Conservation (phyloP, 2,797 vertebrate genomes). For the Notolepis coatsorum region DNA sequence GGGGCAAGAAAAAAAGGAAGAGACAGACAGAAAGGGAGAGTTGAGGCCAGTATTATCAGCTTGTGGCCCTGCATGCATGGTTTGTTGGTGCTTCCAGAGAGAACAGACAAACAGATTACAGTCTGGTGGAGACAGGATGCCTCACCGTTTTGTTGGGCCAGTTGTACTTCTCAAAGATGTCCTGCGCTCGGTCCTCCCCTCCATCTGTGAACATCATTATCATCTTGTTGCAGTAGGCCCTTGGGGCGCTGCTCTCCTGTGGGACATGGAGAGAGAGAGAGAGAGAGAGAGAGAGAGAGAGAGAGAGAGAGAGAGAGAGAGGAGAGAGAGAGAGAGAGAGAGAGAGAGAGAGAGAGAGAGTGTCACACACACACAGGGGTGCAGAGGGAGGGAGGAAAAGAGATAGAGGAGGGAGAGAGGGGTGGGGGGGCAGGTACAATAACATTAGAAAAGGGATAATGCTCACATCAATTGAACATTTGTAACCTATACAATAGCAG, state of each 20-base stretch:
- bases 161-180: constrained; percentile 98
- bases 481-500: neutral
- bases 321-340: constrained; percentile 15
- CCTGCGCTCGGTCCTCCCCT: constrained; percentile 95
- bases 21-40: neutral
- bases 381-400: neutral
- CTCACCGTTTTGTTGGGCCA: constrained; percentile 98
- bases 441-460: neutral
- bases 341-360: constrained; percentile 28
- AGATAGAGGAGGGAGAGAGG: constrained; percentile 1
- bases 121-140: constrained; percentile 36
- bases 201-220: constrained; percentile 99
- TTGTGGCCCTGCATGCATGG: neutral
- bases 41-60: too few relatives aligned
- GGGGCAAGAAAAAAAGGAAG: neutral
- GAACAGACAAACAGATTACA: constrained; percentile 28
- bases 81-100: constrained; percentile 30
- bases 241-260: constrained; percentile 89
- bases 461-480: neutral
- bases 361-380: neutral
- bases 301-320: neutral
- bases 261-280: constrained; percentile 22
- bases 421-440: neutral
- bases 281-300: constrained; percentile 18
- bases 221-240: constrained; percentile 99